Conservation (phyloP, 2,113 vertebrate genomes). For the Loxodonta africana region DNA sequence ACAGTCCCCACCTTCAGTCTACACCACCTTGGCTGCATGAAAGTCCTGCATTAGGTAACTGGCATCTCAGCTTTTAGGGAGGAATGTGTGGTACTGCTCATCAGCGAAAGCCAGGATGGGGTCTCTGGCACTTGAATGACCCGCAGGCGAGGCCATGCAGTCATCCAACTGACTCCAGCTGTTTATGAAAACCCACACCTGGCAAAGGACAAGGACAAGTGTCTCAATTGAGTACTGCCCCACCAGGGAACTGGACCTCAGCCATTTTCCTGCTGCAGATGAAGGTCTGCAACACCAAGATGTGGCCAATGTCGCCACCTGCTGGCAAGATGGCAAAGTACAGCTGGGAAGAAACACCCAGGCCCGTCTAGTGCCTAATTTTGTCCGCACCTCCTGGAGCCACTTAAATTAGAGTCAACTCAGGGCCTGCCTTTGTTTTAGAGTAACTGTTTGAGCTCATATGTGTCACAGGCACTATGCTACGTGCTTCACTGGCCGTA, state of each 20-base stretch:
- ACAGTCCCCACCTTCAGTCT: background rate
- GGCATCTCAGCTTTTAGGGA: background rate
- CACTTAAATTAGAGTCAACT: background rate
- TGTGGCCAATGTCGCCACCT: conserved; percentile 74
- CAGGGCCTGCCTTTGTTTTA: background rate
- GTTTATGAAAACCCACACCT: conserved; percentile 1
- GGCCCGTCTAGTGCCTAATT: background rate
- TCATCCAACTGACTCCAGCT: background rate
- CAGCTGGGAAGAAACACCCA: background rate
- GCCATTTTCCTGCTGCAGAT: background rate
- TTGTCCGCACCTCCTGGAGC: background rate
- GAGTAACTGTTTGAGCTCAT: background rate
- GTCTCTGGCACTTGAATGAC: background rate
- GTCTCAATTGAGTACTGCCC: background rate
- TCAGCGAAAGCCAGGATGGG: background rate
- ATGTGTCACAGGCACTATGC: background rate
- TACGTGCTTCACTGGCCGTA: background rate
- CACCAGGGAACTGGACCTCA: background rate
- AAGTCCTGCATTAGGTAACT: background rate
- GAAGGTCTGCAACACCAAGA: background rate
- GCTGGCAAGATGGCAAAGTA: conserved; percentile 21
- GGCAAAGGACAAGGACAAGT: background rate
- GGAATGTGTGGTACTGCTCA: background rate
- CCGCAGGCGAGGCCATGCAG: background rate
- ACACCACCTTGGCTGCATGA: background rate